Evolutionary conservation across 53 echinoderm and acorn worm genomes (phyloP).

Genomic region (Echinometra lucunter): DNA sequence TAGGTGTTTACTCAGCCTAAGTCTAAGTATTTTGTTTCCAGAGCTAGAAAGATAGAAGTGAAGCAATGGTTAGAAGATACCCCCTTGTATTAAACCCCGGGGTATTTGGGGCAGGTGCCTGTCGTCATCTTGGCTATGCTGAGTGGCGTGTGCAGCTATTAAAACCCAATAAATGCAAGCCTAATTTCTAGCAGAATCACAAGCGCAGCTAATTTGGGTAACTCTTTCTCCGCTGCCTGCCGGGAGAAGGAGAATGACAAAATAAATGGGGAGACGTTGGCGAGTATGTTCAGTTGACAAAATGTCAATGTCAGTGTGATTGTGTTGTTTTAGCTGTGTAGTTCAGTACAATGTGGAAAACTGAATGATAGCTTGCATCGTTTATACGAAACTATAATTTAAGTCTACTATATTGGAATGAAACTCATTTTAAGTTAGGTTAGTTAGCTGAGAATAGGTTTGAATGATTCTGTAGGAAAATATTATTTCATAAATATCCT

Average conservation of each 20-base stretch:
- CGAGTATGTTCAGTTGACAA: conserved; percentile 43
- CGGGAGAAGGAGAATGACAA: background rate
- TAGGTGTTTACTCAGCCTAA: conserved; percentile 41
- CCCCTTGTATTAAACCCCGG: conserved; percentile 13
- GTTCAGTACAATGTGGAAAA: background rate
- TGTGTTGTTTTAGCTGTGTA: conserved; percentile 54
- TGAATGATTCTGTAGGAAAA: background rate
- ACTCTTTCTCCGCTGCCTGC: conserved; percentile 1
- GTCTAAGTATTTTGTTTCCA: conserved; percentile 53
- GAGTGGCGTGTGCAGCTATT: conserved; percentile 68
- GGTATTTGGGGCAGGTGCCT: conserved; percentile 60
- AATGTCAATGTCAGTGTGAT: conserved; percentile 39
- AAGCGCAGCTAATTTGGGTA: conserved; percentile 59
- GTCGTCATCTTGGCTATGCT: conserved; percentile 3
- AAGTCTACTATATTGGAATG: background rate
- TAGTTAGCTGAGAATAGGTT: background rate
- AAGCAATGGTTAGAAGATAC: background rate
- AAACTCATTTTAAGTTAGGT: background rate
- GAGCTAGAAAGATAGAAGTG: background rate
- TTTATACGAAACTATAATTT: background rate
- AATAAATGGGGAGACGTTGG: conserved; percentile 32
- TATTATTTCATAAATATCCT: background rate
- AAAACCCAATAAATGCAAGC: conserved; percentile 59
- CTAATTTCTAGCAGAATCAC: conserved; percentile 66
- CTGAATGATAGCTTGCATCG: background rate